Evolutionary conservation across 2,797 vertebrate species (phyloP).

Genomic region (Thamnophis elegans): DNA sequence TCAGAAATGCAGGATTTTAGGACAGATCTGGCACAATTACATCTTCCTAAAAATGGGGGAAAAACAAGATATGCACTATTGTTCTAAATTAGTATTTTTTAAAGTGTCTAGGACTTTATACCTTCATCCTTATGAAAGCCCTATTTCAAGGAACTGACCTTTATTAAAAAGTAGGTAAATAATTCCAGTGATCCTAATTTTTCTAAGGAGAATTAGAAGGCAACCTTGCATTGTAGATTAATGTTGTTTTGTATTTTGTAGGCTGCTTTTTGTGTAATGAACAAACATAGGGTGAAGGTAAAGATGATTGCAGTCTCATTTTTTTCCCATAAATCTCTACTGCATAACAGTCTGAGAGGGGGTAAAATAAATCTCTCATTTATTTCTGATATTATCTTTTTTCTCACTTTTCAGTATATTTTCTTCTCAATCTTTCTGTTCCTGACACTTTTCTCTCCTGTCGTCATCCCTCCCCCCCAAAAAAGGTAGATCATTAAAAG

Average conservation of each 20-base stretch:
- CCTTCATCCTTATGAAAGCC: neutral
- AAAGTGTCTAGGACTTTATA: neutral
- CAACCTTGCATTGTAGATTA: neutral
- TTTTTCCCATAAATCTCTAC: neutral
- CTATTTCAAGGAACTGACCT: neutral
- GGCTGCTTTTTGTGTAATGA: neutral
- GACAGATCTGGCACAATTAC: neutral
- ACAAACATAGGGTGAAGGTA: neutral
- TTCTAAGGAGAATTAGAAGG: neutral
- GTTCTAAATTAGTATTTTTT: neutral
- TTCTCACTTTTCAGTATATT: neutral
- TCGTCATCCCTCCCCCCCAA: accelerated
- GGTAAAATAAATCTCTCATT: neutral
- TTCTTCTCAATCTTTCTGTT: neutral
- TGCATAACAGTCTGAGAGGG: neutral
- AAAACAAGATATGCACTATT: neutral
- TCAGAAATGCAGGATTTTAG: neutral
- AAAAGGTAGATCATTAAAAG: neutral
- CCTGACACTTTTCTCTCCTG: neutral
- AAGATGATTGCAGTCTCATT: neutral
- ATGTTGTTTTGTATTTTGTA: neutral
- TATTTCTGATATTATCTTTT: neutral
- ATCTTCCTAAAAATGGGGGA: neutral
- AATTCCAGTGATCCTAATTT: neutral
- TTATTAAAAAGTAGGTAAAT: neutral